A percentile compares a stretch with the other conserved stretches of the same genome.
Evolutionary conservation across 2,888 invertebrate species (phyloP).

Genomic region (Eubasilissa splendida): DNA sequence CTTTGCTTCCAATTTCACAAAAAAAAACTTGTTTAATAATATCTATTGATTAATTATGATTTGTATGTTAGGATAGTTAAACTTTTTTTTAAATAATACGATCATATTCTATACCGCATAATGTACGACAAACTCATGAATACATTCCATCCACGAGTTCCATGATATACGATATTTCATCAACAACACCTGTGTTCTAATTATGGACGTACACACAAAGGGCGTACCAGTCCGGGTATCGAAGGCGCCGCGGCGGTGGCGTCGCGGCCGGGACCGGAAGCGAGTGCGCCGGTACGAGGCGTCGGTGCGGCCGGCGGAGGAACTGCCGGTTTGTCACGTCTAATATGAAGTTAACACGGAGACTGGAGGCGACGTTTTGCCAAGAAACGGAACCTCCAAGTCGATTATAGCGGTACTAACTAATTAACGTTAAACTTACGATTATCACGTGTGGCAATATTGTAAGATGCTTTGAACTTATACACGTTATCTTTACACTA

Average conservation of each 20-base stretch:
- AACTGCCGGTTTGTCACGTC: neutral
- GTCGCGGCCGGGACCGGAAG: constrained; percentile 15
- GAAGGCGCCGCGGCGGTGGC: neutral
- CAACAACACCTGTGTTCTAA: constrained; percentile 24
- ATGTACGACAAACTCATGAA: neutral
- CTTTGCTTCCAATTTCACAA: no score
- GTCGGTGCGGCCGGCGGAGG: constrained; percentile 11
- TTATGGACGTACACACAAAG: constrained; percentile 20
- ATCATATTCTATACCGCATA: no score
- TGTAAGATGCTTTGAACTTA: no score
- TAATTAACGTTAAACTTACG: no score
- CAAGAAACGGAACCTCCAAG: no score
- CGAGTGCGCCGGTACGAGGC: constrained; percentile 6
- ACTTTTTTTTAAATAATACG: no score
- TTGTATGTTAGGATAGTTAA: no score
- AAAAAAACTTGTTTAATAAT: no score
- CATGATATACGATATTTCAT: constrained; percentile 28
- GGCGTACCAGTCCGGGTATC: neutral
- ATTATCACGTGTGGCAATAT: no score
- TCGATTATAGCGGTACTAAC: no score
- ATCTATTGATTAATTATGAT: no score
- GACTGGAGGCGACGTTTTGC: neutral
- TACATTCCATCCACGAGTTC: neutral
- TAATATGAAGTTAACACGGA: constrained; percentile 10
- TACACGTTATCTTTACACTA: no score